Percentiles rank a stretch among this genome's conserved stretches.
Evolutionary conservation across 2,888 invertebrate species (phyloP).

Genomic region (Perizoma flavofasciatum): DNA sequence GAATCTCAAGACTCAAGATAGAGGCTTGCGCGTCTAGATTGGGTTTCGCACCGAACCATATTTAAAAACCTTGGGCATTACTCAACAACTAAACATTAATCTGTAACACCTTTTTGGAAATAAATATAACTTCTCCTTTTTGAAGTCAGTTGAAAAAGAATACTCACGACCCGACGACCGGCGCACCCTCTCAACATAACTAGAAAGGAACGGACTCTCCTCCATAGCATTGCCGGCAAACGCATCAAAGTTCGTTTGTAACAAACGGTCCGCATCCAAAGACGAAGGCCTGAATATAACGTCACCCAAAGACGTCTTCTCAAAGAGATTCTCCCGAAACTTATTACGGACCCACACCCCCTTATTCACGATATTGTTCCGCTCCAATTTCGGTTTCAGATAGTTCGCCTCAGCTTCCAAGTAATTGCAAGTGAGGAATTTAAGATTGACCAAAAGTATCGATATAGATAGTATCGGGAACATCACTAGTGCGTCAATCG

Average conservation of each 20-base stretch:
- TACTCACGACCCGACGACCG: constrained; percentile 61
- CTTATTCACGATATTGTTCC: constrained; percentile 67
- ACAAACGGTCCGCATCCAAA: constrained; percentile 56
- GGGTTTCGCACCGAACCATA: too few species aligned
- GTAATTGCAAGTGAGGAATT: constrained; percentile 36
- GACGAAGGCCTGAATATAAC: constrained; percentile 58
- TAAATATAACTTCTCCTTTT: too few species aligned
- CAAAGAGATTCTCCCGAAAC: constrained; percentile 20
- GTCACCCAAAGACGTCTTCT: constrained; percentile 41
- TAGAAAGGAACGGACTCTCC: constrained; percentile 47
- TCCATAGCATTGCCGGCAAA: constrained; percentile 50
- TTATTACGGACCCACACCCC: constrained; percentile 61
- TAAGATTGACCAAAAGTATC: constrained; percentile 44
- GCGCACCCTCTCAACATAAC: constrained; percentile 57
- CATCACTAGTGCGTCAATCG: constrained; percentile 55
- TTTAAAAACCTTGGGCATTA: too few species aligned
- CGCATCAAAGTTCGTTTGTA: constrained; percentile 57
- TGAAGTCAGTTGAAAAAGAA: background rate
- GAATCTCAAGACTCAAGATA: too few species aligned
- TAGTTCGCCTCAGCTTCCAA: constrained; percentile 48
- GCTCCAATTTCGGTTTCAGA: constrained; percentile 54
- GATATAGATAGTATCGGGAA: constrained; percentile 44
- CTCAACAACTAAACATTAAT: too few species aligned
- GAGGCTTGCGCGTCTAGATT: too few species aligned
- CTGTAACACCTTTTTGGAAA: too few species aligned